Evolutionary conservation across 2,888 invertebrate genomes (phyloP), one percentile per base, ranked within the genome.

Genomic region (Stenodema calcarata): DNA sequence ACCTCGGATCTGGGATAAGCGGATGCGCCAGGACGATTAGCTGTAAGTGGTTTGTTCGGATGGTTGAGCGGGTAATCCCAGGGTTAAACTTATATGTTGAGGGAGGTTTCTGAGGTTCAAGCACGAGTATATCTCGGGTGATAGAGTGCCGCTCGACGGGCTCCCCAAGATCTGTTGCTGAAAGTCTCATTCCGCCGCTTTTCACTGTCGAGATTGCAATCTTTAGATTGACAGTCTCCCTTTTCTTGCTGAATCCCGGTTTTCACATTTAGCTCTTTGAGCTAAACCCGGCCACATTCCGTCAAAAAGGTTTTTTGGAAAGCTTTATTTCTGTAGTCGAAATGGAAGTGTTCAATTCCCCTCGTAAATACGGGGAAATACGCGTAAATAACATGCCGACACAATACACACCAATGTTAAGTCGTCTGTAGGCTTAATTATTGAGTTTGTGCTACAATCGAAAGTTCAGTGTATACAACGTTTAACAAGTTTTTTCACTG

Each of bases 181-280:
- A 54, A 27, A 80, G 28, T 54, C 47, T 78, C 80, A 80, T 80
- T 80, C 30, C 80, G n/a, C 54, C 50, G 50, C 80, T 80, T 80
- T 80, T 80, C 80, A 80, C 54, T 80, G 80, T 80, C 80, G 16
- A 50, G 80, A 80, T 80, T 27, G 47, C 18, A 80, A 80, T 80
- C 80, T 80, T 30, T 30, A 47, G 54, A 80, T 47, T 47, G 47
- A 80, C 80, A 80, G 50, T 30, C 62, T 62, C 62, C 62, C 23
- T 62, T 27, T 62, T 62, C 62, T 62, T 9, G 23, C 27, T 62
- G 18, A 50, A 62, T 62, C 62, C 62, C 18, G 35, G n/a, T 23
- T 12, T 62, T 27, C 62, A 27, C 18, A 18, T 62, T 18, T 62
- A 62, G 18, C 62, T 62, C 23, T 62, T 11, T 62, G 9, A 2